Base-by-base conservation (phyloP, 2,113 vertebrate genomes). In the Protobothrops mucrosquamatus region DNA sequence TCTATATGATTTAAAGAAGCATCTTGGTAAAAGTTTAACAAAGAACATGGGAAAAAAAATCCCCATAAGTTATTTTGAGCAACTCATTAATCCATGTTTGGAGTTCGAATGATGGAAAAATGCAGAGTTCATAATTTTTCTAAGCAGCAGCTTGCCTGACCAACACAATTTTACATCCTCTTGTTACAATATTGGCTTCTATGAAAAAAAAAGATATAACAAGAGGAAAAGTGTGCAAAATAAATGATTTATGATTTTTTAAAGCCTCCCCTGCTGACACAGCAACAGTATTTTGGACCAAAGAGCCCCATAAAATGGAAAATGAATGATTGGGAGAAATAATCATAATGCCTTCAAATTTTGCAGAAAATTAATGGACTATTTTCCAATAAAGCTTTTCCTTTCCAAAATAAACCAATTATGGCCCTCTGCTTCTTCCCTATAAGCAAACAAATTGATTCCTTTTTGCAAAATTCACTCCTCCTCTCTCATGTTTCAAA, bases 91-190 rank as follows among this genome's bases (percentile, higher is more conserved):
- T 55, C 48, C 34, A 46, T 29, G 23, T 88, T 89, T 89, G 34
- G 20, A 90, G 10, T 64, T 29, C 57, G 89, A 89, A 91, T 6
- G n/a, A 6, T 14, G 91, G 59, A 85, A 93, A 93, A 6, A 92
- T 87, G 64, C 2, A 92, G 87, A 15, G 9, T 85, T 74, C 88
- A 15, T 20, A 59, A 85, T 87, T 85, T 64, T 93, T 43, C 55
- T 93, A 81, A 89, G 48, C 39, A 43, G 4, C 54, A 1, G 55
- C 6, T 91, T 92, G 92, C 86, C 93, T 94, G 91, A 85, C 85
- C 12, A 88, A 6, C 4, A 52, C 89, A 64, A 18, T 0, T 91
- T 90, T 90, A 46, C 0, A 3, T 64, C 51, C 81, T 94, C 11
- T 2, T 92, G 12, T 26, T 91, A 0, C 8, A 89, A 3, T 85